Evolutionary conservation across 2,113 vertebrate genomes (phyloP).

Genomic region (Megalops atlanticus): DNA sequence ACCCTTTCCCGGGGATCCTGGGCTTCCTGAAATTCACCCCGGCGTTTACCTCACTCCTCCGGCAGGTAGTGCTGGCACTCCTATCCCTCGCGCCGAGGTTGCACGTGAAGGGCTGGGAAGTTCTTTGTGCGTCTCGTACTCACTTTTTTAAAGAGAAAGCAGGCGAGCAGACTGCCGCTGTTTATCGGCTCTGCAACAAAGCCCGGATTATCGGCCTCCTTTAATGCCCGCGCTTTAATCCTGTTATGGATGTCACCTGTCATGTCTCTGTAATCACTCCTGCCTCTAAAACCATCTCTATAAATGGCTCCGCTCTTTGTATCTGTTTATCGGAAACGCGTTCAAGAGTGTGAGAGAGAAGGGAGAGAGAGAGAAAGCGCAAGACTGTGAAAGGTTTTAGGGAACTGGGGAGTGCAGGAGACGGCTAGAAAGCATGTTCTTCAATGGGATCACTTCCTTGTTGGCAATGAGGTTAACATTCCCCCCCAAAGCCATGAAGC

Average conservation of each 20-base stretch:
- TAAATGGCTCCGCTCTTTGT: slow-evolving; percentile 30
- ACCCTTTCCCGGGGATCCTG: background rate
- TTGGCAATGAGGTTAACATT: too few relatives aligned
- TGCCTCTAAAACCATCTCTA: slow-evolving; percentile 49
- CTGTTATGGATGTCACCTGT: slow-evolving; percentile 75
- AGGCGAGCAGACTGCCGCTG: slow-evolving; percentile 59
- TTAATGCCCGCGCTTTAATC: slow-evolving; percentile 68
- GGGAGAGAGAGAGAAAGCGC: slow-evolving; percentile 2
- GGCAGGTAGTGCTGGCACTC: slow-evolving; percentile 10
- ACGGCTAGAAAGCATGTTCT: background rate
- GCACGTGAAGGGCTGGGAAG: slow-evolving; percentile 62
- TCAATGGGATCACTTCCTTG: background rate
- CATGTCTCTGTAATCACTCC: slow-evolving; percentile 70
- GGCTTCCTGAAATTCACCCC: background rate
- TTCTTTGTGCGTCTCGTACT: slow-evolving; percentile 74
- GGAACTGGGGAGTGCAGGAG: background rate
- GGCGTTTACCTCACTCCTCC: background rate
- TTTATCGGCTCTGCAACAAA: slow-evolving; percentile 69
- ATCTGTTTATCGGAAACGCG: slow-evolving; percentile 30
- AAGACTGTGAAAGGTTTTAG: slow-evolving; percentile 9
- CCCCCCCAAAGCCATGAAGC: background rate
- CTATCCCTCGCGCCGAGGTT: slow-evolving; percentile 18
- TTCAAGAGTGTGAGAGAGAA: background rate
- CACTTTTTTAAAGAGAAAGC: slow-evolving; percentile 67
- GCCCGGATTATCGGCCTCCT: slow-evolving; percentile 71